Percentiles rank a stretch among this genome's conserved stretches.
phyloP scores from a whole-genome alignment of 2,888 invertebrate species.

The Drosophila aldrichi region DNA sequence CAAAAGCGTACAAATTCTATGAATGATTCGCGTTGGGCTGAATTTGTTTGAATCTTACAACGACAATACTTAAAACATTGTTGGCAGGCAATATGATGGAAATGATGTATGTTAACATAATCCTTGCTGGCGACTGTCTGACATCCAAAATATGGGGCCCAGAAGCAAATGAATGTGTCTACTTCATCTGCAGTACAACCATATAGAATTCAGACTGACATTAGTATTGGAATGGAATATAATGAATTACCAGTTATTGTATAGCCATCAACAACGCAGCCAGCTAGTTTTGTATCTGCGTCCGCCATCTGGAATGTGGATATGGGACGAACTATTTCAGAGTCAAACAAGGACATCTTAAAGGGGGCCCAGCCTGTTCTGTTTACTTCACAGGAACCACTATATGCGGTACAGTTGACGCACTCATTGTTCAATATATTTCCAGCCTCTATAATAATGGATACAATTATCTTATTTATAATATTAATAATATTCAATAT shows the following conservation, averaged over 20 bases:
- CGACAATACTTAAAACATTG: slow-evolving; percentile 33
- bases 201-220: no score
- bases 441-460: neutral
- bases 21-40: neutral
- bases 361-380: slow-evolving; percentile 19
- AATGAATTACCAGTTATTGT: slow-evolving; percentile 13
- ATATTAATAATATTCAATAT: neutral
- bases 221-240: neutral
- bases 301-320: neutral
- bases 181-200: slow-evolving; percentile 12
- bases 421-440: slow-evolving; percentile 24
- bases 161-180: slow-evolving; percentile 41
- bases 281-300: neutral
- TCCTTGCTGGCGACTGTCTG: slow-evolving; percentile 8
- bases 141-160: slow-evolving; percentile 37
- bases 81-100: slow-evolving; percentile 17
- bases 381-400: slow-evolving; percentile 1
- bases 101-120: slow-evolving; percentile 14
- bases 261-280: slow-evolving; percentile 20
- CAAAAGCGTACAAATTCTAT: neutral
- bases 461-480: neutral
- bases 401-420: slow-evolving; percentile 12
- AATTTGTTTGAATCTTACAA: neutral
- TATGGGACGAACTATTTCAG: neutral
- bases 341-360: neutral